Evolutionary conservation across 2,113 vertebrate species (phyloP).

Genomic region (Dipodomys stephensi): DNA sequence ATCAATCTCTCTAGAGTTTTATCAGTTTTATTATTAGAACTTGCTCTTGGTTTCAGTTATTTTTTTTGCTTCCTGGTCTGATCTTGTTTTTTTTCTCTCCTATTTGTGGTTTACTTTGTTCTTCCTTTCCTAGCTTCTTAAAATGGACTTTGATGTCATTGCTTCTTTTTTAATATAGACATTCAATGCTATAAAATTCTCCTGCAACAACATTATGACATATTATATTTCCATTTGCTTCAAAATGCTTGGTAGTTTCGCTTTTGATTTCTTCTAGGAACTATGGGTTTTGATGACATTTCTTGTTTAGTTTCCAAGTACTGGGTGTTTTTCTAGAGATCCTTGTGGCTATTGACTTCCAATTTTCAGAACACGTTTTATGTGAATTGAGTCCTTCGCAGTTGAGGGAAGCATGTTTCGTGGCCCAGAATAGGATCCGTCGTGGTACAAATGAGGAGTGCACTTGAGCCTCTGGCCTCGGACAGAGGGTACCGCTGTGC

Average conservation of each 20-base stretch:
- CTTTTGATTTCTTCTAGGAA: neutral
- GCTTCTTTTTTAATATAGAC: neutral
- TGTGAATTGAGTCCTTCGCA: neutral
- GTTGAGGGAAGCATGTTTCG: neutral
- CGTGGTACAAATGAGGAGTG: neutral
- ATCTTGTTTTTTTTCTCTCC: neutral
- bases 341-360: neutral
- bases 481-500: neutral
- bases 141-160: neutral
- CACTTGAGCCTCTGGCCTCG: accelerated
- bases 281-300: neutral
- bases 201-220: neutral
- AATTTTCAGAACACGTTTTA: neutral
- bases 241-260: neutral
- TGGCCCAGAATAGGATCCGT: neutral
- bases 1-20: neutral
- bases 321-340: neutral
- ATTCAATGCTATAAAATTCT: neutral
- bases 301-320: conserved; percentile 29
- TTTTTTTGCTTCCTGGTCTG: neutral
- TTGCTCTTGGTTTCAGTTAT: neutral
- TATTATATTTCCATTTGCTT: neutral
- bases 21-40: neutral
- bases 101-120: neutral
- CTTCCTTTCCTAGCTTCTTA: neutral